Evolutionary conservation across 2,888 invertebrate genomes (phyloP).

Genomic region (Allygus modestus): DNA sequence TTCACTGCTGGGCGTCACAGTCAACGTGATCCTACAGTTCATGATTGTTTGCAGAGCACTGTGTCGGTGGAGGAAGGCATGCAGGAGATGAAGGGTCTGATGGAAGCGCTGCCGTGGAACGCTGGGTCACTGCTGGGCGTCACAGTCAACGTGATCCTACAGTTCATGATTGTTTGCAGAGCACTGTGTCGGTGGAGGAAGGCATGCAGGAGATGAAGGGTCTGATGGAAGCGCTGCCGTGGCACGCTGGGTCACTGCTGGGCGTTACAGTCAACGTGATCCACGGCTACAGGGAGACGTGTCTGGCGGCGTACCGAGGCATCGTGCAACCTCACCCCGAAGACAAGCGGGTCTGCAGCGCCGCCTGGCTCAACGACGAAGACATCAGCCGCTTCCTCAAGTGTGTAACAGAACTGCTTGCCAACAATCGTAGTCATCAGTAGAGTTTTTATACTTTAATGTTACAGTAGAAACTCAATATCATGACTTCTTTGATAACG

Average conservation of each 20-base stretch:
- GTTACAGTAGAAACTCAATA: no score
- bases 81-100: slow-evolving; percentile 82
- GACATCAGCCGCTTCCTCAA: slow-evolving; percentile 96
- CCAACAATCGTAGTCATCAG: slow-evolving; percentile 71
- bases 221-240: slow-evolving; percentile 84
- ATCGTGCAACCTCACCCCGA: slow-evolving; percentile 88
- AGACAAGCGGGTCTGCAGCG: slow-evolving; percentile 88
- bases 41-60: slow-evolving; percentile 84
- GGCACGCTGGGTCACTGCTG: slow-evolving; percentile 86
- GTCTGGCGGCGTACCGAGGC: slow-evolving; percentile 84
- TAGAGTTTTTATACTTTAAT: not conserved
- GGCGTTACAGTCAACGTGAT: slow-evolving; percentile 84
- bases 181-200: slow-evolving; percentile 84
- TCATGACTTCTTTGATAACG: no score
- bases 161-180: slow-evolving; percentile 76
- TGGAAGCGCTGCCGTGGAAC: slow-evolving; percentile 85
- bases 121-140: slow-evolving; percentile 86
- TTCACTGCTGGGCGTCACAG: slow-evolving; percentile 84
- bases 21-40: slow-evolving; percentile 83
- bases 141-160: slow-evolving; percentile 83
- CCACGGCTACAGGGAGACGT: slow-evolving; percentile 85
- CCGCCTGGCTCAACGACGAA: slow-evolving; percentile 95
- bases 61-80: slow-evolving; percentile 84
- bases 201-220: slow-evolving; percentile 82
- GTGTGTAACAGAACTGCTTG: slow-evolving; percentile 78